Percentiles rank a stretch among this genome's conserved stretches.
Evolutionary conservation across 1,140 invertebrate species (phyloP).

Genomic region (Plodia interpunctella): DNA sequence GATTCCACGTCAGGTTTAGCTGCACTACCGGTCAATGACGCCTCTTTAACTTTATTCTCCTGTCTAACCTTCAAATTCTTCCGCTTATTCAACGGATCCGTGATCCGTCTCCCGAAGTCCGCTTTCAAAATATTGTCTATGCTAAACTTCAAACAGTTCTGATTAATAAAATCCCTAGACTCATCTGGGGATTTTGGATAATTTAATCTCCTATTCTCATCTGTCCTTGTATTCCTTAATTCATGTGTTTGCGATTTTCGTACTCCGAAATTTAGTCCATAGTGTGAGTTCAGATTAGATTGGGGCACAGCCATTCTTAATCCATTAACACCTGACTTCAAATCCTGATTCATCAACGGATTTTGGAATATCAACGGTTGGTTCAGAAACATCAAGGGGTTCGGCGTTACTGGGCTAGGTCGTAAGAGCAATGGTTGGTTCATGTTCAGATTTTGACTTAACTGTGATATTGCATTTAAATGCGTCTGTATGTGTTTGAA

Average conservation of each 20-base stretch:
- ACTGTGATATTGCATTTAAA: constrained; percentile 78
- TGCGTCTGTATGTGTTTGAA: constrained; percentile 80
- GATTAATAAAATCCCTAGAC: constrained; percentile 75
- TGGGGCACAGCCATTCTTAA: constrained; percentile 43
- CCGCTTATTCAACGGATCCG: constrained; percentile 82
- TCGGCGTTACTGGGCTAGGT: constrained; percentile 72
- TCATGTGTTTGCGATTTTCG: constrained; percentile 40
- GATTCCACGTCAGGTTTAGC: constrained; percentile 42
- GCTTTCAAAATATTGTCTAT: constrained; percentile 95
- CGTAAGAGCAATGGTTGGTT: constrained; percentile 63
- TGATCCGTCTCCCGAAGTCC: constrained; percentile 88
- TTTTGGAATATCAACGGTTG: constrained; percentile 71
- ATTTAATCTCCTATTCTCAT: constrained; percentile 50
- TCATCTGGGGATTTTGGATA: constrained; percentile 59
- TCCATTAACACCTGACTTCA: constrained; percentile 41
- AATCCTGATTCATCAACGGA: constrained; percentile 53
- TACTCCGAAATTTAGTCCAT: constrained; percentile 46
- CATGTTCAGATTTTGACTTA: constrained; percentile 72
- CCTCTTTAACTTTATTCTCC: constrained; percentile 50
- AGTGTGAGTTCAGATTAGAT: constrained; percentile 41
- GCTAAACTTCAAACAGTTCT: constrained; percentile 88
- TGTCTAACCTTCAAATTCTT: constrained; percentile 57
- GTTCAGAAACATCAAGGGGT: constrained; percentile 73
- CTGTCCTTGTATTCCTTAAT: constrained; percentile 30
- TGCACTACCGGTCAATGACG: constrained; percentile 8